Evolutionary conservation across 2,113 vertebrate genomes (phyloP), one percentile per base, ranked within the genome.

Genomic region (Elanus axillaris): DNA sequence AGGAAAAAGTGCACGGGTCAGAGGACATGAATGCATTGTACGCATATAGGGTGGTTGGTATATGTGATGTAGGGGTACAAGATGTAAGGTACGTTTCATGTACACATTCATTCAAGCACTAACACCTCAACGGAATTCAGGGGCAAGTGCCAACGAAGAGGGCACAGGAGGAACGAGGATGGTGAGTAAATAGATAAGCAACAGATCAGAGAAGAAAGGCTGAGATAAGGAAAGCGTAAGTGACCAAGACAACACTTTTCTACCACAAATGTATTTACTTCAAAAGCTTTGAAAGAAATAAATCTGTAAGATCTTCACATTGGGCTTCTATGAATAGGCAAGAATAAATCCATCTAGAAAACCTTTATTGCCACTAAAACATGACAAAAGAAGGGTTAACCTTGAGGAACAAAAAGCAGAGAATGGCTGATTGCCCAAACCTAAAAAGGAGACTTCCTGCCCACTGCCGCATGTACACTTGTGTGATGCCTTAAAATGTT

Each of bases 21-120:
- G 34, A 69, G 7, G 19, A 60, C 15, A 25, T 16, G 16, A 53
- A 56, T 0, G 0, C 53, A 58, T 13, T 0, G 0, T 29, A 32
- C 16, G 22, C 13, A 11, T 25, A 27, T 15, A 47, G 42, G 4
- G 20, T 40, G 16, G 32, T 48, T 64, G 48, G 6, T 66, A 45
- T 45, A 16, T 15, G 21, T 32, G 26, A 68, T 12, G 31, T 19
- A 72, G 32, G 19, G 71, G 31, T 72, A 62, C 5, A 11, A 13
- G 32, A 18, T 50, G 20, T 27, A 77, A 71, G 38, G 25, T 42
- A 23, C 1, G 0, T 74, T 78, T 75, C 26, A 47, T 1, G 4
- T 31, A 25, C 7, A 34, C 15, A 10, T 47, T 69, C 10, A 43
- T 55, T 86, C 10, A 42, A 73, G 47, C 23, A 78, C 47, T 40